Evolutionary conservation across 2,113 vertebrate genomes (phyloP), one percentile per base, ranked within the genome.

Genomic region (Clupea harengus): DNA sequence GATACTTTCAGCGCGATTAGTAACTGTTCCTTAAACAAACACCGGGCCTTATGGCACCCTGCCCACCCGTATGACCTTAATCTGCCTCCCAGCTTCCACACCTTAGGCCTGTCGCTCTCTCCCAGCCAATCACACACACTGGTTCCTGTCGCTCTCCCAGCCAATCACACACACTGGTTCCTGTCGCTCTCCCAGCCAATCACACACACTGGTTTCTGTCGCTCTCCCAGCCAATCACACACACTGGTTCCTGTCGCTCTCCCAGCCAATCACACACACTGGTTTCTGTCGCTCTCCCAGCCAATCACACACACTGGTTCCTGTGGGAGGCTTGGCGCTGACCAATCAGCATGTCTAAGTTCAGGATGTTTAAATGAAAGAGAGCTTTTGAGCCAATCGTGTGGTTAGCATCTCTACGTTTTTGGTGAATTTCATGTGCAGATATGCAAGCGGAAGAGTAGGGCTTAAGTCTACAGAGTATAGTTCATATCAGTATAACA

Each of bases 11-110:
- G 87, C 22, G 49, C 60, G 78, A 84, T 86, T 86, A 67, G 78
- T 50, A 72, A 81, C 85, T 54, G 32, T 52, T 83, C 80, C 81
- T 86, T 52, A 54, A 82, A 86, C 57, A 86, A 88, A 84, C 54
- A 44, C 25, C 22, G 32, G n/a, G 28, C 46, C 25, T 32, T 20
- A 4, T 54, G 57, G 82, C 22, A 52, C 32, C 11, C 11, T 7
- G 22, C 64, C 49, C 44, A 9, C 11, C 8, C 9, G 25, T 85
- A 28, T 82, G 47, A 83, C 83, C 80, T 82, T 84, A 80, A 87
- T 84, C 86, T 84, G 0, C 6, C 17, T 32, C n/a, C 25, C 20
- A 28, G 57, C 20, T 64, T 25, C 25, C 60, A 84, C 49, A 13
- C 67, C 39, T 18, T 3, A 20, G 32, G 47, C 32, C 8, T 45